Evolutionary conservation across 2,888 invertebrate species (phyloP).

Genomic region (Agrochola litura): DNA sequence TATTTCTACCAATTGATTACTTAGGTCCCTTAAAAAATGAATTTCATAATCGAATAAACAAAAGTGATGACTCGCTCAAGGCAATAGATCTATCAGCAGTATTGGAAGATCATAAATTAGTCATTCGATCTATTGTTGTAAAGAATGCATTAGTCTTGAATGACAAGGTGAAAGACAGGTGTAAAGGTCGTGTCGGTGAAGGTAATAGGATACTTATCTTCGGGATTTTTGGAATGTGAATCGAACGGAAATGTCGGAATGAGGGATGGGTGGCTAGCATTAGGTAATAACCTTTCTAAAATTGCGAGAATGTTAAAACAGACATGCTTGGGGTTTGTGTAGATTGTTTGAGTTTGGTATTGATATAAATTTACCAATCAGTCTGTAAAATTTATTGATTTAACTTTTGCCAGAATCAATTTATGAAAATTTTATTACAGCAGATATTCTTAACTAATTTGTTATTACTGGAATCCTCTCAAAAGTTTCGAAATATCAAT

Average conservation of each 20-base stretch:
- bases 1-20: neutral
- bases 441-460: neutral
- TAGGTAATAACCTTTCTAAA: neutral
- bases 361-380: too few relatives aligned
- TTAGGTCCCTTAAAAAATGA: neutral
- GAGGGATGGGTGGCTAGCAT: neutral
- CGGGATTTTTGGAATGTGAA: neutral
- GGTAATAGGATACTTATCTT: slow-evolving; percentile 22
- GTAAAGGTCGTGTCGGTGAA: slow-evolving; percentile 26
- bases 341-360: too few relatives aligned
- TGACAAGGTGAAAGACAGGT: slow-evolving; percentile 38
- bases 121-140: slow-evolving; percentile 42
- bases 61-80: slow-evolving; percentile 29
- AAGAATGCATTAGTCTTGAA: slow-evolving; percentile 39
- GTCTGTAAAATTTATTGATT: too few relatives aligned
- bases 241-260: slow-evolving; percentile 11
- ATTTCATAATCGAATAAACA: slow-evolving; percentile 3
- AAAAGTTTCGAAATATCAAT: slow-evolving; percentile 17
- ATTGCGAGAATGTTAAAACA: neutral
- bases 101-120: slow-evolving; percentile 24
- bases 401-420: neutral
- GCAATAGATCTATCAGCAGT: neutral
- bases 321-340: too few relatives aligned
- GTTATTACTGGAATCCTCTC: too few relatives aligned
- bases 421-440: too few relatives aligned